These are phyloP conservation scores for Enteromius radiatus DNA, from an alignment of 2,797 vertebrate species.

Conservation along the genomic window DNA sequence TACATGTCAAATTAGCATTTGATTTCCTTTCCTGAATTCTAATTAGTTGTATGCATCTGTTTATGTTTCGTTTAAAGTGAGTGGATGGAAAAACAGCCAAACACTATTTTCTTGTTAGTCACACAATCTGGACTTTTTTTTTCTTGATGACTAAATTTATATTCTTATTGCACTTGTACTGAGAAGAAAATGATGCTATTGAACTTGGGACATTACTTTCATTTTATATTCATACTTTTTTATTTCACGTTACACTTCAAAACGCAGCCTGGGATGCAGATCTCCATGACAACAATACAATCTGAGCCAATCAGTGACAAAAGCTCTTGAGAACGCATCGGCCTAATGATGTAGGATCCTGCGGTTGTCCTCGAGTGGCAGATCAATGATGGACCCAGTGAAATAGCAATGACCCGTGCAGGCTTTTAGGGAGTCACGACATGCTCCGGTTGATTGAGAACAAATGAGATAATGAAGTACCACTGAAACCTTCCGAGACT, in stretches of 20 bases:
- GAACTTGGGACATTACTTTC: background rate
- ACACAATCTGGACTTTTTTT: background rate
- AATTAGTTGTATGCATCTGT: background rate
- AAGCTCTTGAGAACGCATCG: background rate
- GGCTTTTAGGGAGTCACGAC: background rate
- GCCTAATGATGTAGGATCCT: constrained; percentile 15
- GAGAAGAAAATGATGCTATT: background rate
- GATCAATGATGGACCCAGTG: constrained; percentile 34
- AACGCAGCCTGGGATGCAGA: background rate
- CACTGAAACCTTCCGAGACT: background rate
- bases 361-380: constrained; percentile 14
- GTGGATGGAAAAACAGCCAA: background rate
- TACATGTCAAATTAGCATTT: constrained; percentile 25
- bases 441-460: constrained; percentile 27
- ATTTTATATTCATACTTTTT: constrained; percentile 1
- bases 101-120: background rate
- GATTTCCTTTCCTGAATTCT: background rate
- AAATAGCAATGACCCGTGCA: constrained; percentile 14
- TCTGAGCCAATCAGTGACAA: constrained; percentile 35
- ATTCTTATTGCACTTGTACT: background rate
- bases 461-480: constrained; percentile 35
- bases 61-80: background rate
- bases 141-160: background rate
- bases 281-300: constrained; percentile 46
- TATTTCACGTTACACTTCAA: background rate